Base-by-base conservation (phyloP, 2,113 vertebrate species). In the Stercorarius parasiticus region DNA sequence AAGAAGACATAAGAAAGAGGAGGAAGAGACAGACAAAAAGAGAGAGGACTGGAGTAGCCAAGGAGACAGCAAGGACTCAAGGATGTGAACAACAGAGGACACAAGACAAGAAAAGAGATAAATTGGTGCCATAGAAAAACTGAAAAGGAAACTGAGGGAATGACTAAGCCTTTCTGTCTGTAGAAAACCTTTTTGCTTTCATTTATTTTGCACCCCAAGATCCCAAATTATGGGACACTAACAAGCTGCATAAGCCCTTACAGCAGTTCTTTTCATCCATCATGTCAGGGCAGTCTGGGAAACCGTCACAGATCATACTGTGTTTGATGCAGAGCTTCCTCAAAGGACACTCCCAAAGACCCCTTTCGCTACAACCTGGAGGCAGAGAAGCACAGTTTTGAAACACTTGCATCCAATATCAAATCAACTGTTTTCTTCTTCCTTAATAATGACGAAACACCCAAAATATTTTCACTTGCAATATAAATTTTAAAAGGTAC, bases 191-290 rank as follows among this genome's bases (percentile, higher is more conserved):
- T 84, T 80, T 67, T 23, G 53, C 17, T 90, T 93, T 29, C 38
- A 27, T 69, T 76, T 80, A 26, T 61, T 73, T 66, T 84, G 12
- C 6, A 52, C 10, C 21, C 15, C 21, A 55, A 42, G 29, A 72
- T 50, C 52, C 69, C 38, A 17, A 53, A 83, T 83, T 52, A 72
- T 21, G 17, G 34, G 21, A 42, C 22, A 45, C 19, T 58, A 90
- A 50, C 10, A 82, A 78, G 43, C 27, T 27, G 27, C 12, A 17
- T 38, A 64, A 90, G 26, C 19, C 87, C 99, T 99, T 98, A 99
- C 99, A 98, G 98, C 99, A 99, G 95, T 99, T 99, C 82, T 95
- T 98, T 97, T 99, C 99, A 87, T 99, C 99, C 97, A 98, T 97
- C 88, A 98, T 97, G 83, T 98, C 99, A 47, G 98, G 98, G 93